These are phyloP conservation scores for Rhadinocentrus ornatus DNA, from an alignment of 2,797 vertebrate genomes.

Conservation along the genomic window DNA sequence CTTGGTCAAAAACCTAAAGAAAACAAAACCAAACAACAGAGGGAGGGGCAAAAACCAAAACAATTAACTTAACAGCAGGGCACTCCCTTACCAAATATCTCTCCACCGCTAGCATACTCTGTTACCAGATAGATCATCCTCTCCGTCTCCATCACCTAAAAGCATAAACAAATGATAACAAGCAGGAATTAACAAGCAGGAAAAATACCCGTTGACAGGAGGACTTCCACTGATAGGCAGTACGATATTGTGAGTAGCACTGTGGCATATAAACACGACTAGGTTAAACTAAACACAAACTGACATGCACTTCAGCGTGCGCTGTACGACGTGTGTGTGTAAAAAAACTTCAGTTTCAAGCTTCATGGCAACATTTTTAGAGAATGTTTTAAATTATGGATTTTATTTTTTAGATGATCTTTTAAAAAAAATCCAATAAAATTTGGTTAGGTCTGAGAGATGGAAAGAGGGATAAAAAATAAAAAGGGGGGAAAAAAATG, in stretches of 20 bases:
- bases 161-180: conserved; percentile 55
- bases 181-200: conserved; percentile 12
- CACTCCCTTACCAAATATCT: conserved; percentile 95
- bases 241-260: conserved; percentile 51
- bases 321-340: neutral
- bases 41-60: neutral
- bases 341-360: neutral
- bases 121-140: conserved; percentile 99
- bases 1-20: neutral
- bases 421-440: neutral
- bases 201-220: conserved; percentile 25
- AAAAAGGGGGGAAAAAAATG: no score
- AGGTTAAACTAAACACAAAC: conserved; percentile 41
- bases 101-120: conserved; percentile 96
- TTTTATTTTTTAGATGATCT: neutral
- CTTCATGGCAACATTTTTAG: neutral
- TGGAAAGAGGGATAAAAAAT: neutral
- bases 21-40: neutral
- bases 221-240: conserved; percentile 28
- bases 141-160: conserved; percentile 98
- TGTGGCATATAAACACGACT: conserved; percentile 27
- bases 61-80: neutral
- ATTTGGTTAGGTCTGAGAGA: conserved; percentile 7
- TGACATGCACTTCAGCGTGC: conserved; percentile 13
- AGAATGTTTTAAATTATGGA: neutral